These are phyloP conservation scores for Cricetomys ansorgei DNA, from an alignment of 2,113 vertebrate genomes.

Conservation along the genomic window DNA sequence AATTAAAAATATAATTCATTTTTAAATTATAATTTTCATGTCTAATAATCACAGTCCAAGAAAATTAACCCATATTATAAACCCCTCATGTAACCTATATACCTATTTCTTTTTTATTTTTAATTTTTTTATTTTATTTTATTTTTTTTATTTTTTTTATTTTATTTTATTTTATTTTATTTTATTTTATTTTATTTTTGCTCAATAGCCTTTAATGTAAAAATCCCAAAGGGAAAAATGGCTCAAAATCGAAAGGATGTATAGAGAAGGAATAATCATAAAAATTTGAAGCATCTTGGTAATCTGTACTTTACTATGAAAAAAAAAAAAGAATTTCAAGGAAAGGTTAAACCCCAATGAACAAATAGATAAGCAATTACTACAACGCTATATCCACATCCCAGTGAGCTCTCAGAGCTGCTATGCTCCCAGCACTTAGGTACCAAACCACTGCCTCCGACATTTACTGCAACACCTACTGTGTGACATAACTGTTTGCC, in stretches of 20 bases:
- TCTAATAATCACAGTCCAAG: constrained; percentile 32
- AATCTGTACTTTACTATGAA: not conserved
- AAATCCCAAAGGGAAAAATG: not conserved
- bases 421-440: not conserved
- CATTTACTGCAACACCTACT: not conserved
- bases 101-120: too few relatives aligned
- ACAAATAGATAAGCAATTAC: not conserved
- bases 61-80: constrained; percentile 31
- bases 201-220: not conserved
- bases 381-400: not conserved
- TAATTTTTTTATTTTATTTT: too few relatives aligned
- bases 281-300: not conserved
- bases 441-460: not conserved
- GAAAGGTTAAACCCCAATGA: not conserved
- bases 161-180: too few relatives aligned
- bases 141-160: too few relatives aligned
- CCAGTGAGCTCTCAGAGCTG: not conserved
- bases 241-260: constrained; percentile 13
- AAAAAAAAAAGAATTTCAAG: constrained; percentile 44
- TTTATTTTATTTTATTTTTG: too few relatives aligned
- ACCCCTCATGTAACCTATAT: not conserved
- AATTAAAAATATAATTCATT: not conserved
- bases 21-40: constrained; percentile 28
- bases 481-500: not conserved
- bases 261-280: not conserved